Percentiles rank a stretch among this genome's conserved stretches.
phyloP scores from a whole-genome alignment of 2,113 vertebrate species.

The Amphiprion percula region DNA sequence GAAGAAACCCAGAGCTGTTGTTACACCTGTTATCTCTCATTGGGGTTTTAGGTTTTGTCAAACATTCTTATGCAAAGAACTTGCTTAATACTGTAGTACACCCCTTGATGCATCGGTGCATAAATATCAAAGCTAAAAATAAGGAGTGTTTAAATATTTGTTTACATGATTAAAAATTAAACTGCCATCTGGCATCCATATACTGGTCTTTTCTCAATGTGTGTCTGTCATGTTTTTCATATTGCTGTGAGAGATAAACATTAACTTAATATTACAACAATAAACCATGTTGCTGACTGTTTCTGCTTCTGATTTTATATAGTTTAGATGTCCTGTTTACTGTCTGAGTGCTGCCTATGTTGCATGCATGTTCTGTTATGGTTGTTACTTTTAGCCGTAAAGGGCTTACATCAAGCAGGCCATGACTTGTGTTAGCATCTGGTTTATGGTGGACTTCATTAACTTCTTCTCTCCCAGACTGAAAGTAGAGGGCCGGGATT shows the following conservation, averaged over 20 bases:
- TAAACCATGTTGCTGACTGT: background rate
- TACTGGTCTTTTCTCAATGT: too few relatives aligned
- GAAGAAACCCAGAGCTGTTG: too few relatives aligned
- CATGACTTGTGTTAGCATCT: background rate
- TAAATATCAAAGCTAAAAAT: background rate
- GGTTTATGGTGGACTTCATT: background rate
- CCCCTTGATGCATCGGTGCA: background rate
- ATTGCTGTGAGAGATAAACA: background rate
- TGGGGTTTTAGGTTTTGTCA: too few relatives aligned
- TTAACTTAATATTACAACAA: background rate
- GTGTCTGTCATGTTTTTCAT: background rate
- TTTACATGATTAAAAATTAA: too few relatives aligned
- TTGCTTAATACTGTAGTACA: background rate
- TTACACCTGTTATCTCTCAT: background rate
- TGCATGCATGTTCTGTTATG: background rate
- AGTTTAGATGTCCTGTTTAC: background rate
- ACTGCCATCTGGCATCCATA: too few relatives aligned
- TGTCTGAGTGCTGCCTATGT: background rate
- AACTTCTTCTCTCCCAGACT: background rate
- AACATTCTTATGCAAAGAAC: background rate
- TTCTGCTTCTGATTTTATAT: background rate
- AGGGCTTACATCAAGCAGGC: too few relatives aligned
- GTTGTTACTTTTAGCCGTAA: too few relatives aligned
- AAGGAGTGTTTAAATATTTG: too few relatives aligned
- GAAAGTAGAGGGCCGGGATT: conserved; percentile 5